phyloP scores from a whole-genome alignment of 2,888 invertebrate species.

The Drosophila anomalata region DNA sequence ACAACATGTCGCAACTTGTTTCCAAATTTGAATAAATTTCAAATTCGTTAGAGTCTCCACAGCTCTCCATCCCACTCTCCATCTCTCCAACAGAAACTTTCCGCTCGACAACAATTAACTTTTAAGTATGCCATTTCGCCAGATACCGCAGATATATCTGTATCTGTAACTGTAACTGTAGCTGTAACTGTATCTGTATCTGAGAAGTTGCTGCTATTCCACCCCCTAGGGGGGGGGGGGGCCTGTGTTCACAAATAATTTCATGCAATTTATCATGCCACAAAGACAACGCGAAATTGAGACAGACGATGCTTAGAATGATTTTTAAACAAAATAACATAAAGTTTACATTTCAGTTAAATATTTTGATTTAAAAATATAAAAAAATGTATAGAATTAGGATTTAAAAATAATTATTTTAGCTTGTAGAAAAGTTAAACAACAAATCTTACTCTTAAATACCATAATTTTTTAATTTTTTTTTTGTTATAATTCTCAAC shows the following conservation, averaged over 20 bases:
- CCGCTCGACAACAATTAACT: slow-evolving; percentile 76
- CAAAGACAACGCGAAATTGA: slow-evolving; percentile 27
- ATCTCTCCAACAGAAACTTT: slow-evolving; percentile 46
- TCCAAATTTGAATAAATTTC: slow-evolving; percentile 77
- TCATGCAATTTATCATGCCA: slow-evolving; percentile 80
- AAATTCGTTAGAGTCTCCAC: slow-evolving; percentile 53
- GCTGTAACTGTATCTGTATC: slow-evolving; percentile 40
- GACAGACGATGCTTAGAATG: neutral
- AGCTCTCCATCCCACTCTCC: neutral
- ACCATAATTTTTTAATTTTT: no score
- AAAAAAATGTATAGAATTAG: no score
- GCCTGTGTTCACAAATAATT: slow-evolving; percentile 71
- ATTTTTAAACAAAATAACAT: neutral
- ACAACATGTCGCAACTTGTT: slow-evolving; percentile 77
- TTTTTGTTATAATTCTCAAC: no score
- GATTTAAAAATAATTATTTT: no score
- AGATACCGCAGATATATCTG: slow-evolving; percentile 72
- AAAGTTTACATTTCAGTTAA: neutral
- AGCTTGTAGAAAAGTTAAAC: no score
- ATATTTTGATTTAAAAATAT: neutral
- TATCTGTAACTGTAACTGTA: slow-evolving; percentile 41
- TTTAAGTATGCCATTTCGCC: slow-evolving; percentile 76
- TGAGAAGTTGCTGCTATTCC: slow-evolving; percentile 7
- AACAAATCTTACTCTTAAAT: no score
- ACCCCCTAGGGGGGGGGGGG: slow-evolving; percentile 37